phyloP scores from a whole-genome alignment of 2,113 vertebrate species.

The Upupa epops region DNA sequence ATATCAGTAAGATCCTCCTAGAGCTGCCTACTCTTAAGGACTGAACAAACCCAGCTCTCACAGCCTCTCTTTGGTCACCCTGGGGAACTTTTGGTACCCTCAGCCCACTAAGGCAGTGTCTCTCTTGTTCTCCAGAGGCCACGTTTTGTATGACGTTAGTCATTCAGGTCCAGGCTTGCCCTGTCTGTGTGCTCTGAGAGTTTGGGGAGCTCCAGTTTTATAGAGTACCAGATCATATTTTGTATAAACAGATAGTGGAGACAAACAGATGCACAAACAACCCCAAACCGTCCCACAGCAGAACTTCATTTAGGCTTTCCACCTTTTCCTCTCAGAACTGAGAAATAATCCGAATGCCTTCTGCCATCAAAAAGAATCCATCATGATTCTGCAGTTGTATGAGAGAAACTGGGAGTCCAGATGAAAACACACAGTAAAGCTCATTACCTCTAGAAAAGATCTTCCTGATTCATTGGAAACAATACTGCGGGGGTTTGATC shows the following conservation, averaged over 20 bases:
- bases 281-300: background rate
- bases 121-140: background rate
- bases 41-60: background rate
- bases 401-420: background rate
- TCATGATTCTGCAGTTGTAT: background rate
- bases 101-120: background rate
- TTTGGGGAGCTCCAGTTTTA: background rate
- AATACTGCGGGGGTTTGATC: background rate
- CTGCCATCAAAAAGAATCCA: background rate
- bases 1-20: background rate
- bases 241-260: background rate
- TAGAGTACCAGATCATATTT: background rate
- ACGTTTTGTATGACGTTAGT: background rate
- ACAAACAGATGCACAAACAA: background rate
- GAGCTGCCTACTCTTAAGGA: background rate
- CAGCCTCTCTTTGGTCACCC: background rate
- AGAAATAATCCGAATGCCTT: background rate
- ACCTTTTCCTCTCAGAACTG: background rate
- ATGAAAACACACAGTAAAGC: background rate
- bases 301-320: background rate
- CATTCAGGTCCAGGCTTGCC: background rate
- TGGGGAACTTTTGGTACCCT: background rate
- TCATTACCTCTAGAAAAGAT: background rate
- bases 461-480: background rate
- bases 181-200: background rate